phyloP scores from a whole-genome alignment of 92 coral and sea anemone genomes.

The Heteractis magnifica region DNA sequence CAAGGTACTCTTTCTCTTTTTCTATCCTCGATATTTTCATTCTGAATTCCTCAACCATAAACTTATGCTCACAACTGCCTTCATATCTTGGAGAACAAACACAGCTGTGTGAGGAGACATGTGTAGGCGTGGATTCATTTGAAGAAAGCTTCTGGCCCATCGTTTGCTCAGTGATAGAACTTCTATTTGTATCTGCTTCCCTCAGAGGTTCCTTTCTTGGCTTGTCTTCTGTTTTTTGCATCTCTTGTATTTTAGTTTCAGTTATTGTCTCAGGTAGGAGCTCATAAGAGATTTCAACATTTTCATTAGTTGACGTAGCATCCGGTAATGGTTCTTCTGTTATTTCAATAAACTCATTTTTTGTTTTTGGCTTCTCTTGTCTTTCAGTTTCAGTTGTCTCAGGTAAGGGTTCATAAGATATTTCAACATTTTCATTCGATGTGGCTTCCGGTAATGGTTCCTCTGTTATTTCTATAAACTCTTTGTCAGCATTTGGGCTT shows the following conservation, averaged over 20 bases:
- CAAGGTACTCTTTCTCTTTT: conserved; percentile 66
- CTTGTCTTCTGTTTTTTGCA: not conserved
- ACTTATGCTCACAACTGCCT: conserved; percentile 51
- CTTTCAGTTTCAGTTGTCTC: not conserved
- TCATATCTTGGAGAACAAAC: conserved; percentile 37
- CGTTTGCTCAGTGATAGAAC: not conserved
- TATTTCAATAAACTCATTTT: conserved; percentile 21
- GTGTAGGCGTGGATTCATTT: conserved; percentile 8
- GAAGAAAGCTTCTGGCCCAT: not conserved
- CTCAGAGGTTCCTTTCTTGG: not conserved
- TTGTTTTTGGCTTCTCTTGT: conserved; percentile 6
- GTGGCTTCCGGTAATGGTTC: conserved; percentile 3
- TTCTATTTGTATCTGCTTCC: not conserved
- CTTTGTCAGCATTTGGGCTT: conserved; percentile 20
- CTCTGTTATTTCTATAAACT: conserved; percentile 29
- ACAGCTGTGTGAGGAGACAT: conserved; percentile 18
- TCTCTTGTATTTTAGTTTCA: not conserved
- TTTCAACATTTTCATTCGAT: not conserved
- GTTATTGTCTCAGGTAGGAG: not conserved
- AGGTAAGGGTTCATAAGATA: conserved; percentile 7
- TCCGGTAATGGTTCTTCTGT: conserved; percentile 18
- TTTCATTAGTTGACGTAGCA: not conserved
- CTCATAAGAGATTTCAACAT: conserved; percentile 3
- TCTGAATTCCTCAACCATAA: conserved; percentile 60
- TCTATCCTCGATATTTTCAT: conserved; percentile 63